phyloP scores from a whole-genome alignment of 64 coral and sea anemone species.

The Montipora cactus region DNA sequence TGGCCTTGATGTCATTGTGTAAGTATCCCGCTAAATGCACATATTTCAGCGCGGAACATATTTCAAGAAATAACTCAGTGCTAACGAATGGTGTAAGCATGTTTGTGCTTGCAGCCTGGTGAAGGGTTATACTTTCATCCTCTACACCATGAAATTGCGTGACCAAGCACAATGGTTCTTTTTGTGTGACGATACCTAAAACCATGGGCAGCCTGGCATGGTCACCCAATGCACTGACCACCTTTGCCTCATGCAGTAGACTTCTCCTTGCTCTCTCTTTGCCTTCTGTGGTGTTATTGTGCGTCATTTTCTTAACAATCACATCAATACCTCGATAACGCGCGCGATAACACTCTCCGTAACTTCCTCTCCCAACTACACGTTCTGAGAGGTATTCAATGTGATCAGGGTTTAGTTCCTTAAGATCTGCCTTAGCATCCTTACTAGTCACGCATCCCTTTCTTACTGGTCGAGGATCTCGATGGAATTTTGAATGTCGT shows the following conservation, averaged over 20 bases:
- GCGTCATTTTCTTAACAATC: slow-evolving; percentile 33
- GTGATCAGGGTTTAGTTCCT: not conserved
- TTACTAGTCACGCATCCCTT: not conserved
- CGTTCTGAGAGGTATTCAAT: not conserved
- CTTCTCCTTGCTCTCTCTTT: no score
- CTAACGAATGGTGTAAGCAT: no score
- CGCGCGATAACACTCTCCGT: slow-evolving; percentile 16
- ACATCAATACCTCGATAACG: slow-evolving; percentile 16
- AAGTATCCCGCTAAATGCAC: no score
- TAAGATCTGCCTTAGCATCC: not conserved
- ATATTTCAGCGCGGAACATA: no score
- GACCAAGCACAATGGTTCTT: no score
- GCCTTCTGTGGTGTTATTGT: not conserved
- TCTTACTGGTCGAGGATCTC: not conserved
- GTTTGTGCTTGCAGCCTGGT: no score
- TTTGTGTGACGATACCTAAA: not conserved
- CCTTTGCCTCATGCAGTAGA: no score
- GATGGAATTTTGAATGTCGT: not conserved
- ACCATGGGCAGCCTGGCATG: not conserved
- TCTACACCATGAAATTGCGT: no score
- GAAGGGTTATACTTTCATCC: not conserved
- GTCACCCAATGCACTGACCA: no score
- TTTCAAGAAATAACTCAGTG: no score
- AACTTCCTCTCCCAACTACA: slow-evolving; percentile 38
- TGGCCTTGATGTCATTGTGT: no score